phyloP scores from a whole-genome alignment of 1,140 invertebrate species.

The Drosophila sucinea region DNA sequence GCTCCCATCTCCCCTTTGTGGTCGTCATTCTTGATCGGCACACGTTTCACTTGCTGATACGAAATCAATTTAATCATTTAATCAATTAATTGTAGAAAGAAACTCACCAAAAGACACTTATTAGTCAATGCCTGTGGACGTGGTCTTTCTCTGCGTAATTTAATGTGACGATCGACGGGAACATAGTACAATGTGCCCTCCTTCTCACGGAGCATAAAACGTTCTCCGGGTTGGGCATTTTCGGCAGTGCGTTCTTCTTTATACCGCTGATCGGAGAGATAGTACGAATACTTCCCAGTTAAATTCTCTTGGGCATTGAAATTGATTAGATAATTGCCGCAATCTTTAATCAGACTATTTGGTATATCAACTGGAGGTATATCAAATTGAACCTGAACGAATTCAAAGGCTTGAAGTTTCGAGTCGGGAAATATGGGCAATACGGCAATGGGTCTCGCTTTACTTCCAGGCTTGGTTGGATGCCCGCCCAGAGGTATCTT shows the following conservation, averaged over 20 bases:
- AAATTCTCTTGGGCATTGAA: conserved; percentile 14
- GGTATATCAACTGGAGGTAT: conserved; percentile 19
- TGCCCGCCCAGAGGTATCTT: conserved; percentile 23
- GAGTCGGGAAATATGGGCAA: conserved; percentile 47
- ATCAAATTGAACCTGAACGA: conserved; percentile 44
- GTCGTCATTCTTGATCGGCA: not conserved
- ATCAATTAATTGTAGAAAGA: no score
- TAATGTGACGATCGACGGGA: conserved; percentile 29
- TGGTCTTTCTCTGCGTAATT: conserved; percentile 43
- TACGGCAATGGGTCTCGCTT: conserved; percentile 23
- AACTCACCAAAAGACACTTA: conserved; percentile 46
- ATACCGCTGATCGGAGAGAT: conserved; percentile 51
- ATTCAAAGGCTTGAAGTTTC: not conserved
- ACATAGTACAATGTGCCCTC: conserved; percentile 19
- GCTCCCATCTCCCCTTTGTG: not conserved
- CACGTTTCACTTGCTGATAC: not conserved
- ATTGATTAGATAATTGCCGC: conserved; percentile 42
- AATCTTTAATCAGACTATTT: conserved; percentile 43
- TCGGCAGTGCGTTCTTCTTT: conserved; percentile 45
- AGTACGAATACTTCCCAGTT: not conserved
- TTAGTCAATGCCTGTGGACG: conserved; percentile 13
- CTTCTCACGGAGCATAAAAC: conserved; percentile 26
- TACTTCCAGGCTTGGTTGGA: conserved; percentile 38
- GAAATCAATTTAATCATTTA: no score
- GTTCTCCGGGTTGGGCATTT: conserved; percentile 24